Conservation (phyloP, 1,140 invertebrate genomes). For the Listronotus oregonensis region DNA sequence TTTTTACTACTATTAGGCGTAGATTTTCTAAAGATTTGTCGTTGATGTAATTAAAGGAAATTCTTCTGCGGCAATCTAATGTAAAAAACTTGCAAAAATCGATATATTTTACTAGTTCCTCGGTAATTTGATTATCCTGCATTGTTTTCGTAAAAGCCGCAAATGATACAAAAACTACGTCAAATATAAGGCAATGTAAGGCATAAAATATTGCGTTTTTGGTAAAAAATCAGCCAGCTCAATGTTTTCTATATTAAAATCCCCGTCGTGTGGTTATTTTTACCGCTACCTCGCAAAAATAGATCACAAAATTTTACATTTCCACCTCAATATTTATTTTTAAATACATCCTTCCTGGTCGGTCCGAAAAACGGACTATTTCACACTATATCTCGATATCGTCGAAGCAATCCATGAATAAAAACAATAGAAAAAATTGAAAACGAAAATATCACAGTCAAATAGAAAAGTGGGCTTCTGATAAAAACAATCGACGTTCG, state of each 20-base stretch:
- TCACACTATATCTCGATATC: neutral
- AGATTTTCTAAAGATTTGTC: neutral
- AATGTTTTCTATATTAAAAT: constrained; percentile 32
- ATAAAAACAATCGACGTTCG: constrained; percentile 29
- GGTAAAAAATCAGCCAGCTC: constrained; percentile 18
- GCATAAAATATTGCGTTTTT: constrained; percentile 30
- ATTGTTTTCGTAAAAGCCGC: constrained; percentile 6
- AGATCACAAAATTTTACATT: constrained; percentile 27
- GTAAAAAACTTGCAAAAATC: constrained; percentile 3
- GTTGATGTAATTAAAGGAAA: neutral
- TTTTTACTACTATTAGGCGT: neutral
- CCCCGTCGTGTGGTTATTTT: constrained; percentile 27
- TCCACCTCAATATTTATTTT: constrained; percentile 17
- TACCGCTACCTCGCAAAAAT: constrained; percentile 26
- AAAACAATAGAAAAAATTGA: constrained; percentile 18
- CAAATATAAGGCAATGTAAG: constrained; percentile 28
- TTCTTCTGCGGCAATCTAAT: neutral
- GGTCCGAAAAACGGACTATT: neutral
- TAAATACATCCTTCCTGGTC: neutral
- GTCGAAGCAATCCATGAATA: neutral
- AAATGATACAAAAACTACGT: constrained; percentile 6
- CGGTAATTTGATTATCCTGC: neutral
- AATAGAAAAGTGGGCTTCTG: constrained; percentile 25
- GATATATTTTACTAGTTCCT: constrained; percentile 6
- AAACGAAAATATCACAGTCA: constrained; percentile 29